Evolutionary conservation across 2,113 vertebrate species (phyloP).

Genomic region (Cyprinodon brontotheroides): DNA sequence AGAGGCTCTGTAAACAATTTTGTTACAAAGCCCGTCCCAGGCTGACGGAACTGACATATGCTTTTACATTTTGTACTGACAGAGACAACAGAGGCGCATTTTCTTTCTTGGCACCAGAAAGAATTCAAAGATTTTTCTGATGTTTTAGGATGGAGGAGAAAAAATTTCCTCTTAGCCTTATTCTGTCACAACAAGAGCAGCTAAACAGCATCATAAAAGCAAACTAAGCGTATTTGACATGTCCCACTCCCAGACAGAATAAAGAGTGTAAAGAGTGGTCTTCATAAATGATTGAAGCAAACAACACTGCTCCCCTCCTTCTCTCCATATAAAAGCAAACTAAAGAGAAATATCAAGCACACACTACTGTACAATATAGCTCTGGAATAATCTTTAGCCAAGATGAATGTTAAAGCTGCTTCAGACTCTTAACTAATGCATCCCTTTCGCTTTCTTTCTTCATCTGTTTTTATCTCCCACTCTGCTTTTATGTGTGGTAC

Average conservation of each 20-base stretch:
- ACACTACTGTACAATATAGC: not conserved
- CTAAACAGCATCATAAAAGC: constrained; percentile 62
- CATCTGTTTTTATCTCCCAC: not conserved
- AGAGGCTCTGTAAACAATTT: constrained; percentile 69
- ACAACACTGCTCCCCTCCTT: constrained; percentile 8
- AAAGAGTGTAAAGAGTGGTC: constrained; percentile 57
- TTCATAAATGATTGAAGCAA: constrained; percentile 56
- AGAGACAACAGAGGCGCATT: constrained; percentile 64
- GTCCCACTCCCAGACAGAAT: constrained; percentile 56
- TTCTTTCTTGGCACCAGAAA: constrained; percentile 68
- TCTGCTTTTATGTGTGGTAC: constrained; percentile 35
- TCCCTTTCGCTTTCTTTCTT: constrained; percentile 4
- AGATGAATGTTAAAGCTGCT: constrained; percentile 15
- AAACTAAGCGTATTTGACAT: constrained; percentile 72
- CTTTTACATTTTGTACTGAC: constrained; percentile 64
- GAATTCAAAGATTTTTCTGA: constrained; percentile 75
- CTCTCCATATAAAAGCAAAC: constrained; percentile 14
- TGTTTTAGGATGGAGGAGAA: constrained; percentile 67
- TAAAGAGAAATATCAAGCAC: constrained; percentile 11
- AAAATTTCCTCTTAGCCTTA: constrained; percentile 71
- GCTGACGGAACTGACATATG: constrained; percentile 64
- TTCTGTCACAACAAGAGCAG: constrained; percentile 76
- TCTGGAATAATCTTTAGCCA: constrained; percentile 1
- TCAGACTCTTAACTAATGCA: not conserved
- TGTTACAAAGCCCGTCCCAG: constrained; percentile 56